These are phyloP conservation scores for Macquaria australasica DNA, from an alignment of 2,113 vertebrate genomes.

Conservation along the genomic window DNA sequence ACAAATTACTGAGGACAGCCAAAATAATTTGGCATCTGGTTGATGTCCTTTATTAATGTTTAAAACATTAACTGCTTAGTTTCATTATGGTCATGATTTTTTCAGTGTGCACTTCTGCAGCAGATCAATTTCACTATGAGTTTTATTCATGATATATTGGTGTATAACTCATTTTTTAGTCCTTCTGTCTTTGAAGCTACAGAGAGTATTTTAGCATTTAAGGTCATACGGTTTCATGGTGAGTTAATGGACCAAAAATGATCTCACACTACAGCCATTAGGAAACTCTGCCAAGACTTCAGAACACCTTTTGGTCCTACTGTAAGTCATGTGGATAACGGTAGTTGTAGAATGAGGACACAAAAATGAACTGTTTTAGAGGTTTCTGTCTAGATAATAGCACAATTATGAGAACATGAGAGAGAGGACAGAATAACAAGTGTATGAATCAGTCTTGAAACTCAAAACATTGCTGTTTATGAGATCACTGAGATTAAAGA, in stretches of 20 bases:
- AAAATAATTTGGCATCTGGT: slow-evolving; percentile 1
- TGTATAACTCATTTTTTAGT: slow-evolving; percentile 29
- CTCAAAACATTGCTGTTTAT: too few species aligned
- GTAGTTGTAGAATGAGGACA: too few species aligned
- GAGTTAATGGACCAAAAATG: slow-evolving; percentile 67
- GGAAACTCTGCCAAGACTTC: slow-evolving; percentile 39
- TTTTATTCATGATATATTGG: slow-evolving; percentile 29
- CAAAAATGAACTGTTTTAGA: too few species aligned
- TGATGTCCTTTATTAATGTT: slow-evolving; percentile 35
- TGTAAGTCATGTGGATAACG: slow-evolving; percentile 12
- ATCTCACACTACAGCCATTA: slow-evolving; percentile 51
- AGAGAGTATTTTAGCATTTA: slow-evolving; percentile 35
- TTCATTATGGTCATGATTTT: slow-evolving; percentile 22
- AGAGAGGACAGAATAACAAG: too few species aligned
- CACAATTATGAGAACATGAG: too few species aligned
- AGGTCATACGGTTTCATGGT: slow-evolving; percentile 63
- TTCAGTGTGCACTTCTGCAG: not conserved
- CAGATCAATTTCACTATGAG: slow-evolving; percentile 17
- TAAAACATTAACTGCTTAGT: slow-evolving; percentile 46
- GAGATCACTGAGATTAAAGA: too few species aligned
- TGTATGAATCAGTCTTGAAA: too few species aligned
- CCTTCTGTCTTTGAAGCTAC: slow-evolving; percentile 14
- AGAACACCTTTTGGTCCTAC: slow-evolving; percentile 22
- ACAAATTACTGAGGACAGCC: slow-evolving; percentile 4
- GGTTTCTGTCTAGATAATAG: too few species aligned